Percentiles rank a stretch among this genome's conserved stretches.
Conservation (phyloP, 2,113 vertebrate species). For the Todiramphus chloris region DNA sequence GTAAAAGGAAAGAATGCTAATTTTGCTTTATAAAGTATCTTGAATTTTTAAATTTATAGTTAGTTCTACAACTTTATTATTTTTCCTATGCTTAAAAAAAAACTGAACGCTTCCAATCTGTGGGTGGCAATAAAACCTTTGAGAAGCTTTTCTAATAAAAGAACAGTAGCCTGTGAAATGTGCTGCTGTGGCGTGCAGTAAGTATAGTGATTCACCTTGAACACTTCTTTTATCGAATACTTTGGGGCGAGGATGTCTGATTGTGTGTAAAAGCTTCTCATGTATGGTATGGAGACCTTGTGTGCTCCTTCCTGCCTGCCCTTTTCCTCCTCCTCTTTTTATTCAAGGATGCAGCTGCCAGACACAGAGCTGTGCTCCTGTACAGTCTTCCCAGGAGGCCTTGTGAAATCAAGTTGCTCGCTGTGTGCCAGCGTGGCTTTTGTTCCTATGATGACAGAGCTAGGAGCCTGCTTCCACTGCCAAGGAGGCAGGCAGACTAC, state of each 20-base stretch:
- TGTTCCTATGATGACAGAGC: slow-evolving; percentile 53
- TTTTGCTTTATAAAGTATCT: background rate
- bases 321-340: slow-evolving; percentile 68
- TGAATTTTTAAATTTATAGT: background rate
- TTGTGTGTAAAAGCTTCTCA: slow-evolving; percentile 65
- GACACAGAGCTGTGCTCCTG: slow-evolving; percentile 63
- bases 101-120: background rate
- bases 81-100: background rate
- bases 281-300: slow-evolving; percentile 65
- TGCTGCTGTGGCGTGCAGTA: background rate
- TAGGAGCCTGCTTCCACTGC: slow-evolving; percentile 27
- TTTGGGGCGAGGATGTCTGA: slow-evolving; percentile 67
- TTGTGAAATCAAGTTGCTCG: slow-evolving; percentile 64
- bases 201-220: slow-evolving; percentile 37
- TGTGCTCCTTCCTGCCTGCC: slow-evolving; percentile 73
- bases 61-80: background rate
- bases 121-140: background rate
- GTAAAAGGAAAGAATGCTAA: background rate
- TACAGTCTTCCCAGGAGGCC: slow-evolving; percentile 62
- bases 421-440: slow-evolving; percentile 66
- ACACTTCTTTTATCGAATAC: slow-evolving; percentile 49
- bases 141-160: background rate
- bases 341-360: slow-evolving; percentile 76
- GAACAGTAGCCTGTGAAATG: slow-evolving; percentile 47
- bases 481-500: slow-evolving; percentile 24